Conservation (phyloP, 2,888 invertebrate genomes). For the Unio pictorum region DNA sequence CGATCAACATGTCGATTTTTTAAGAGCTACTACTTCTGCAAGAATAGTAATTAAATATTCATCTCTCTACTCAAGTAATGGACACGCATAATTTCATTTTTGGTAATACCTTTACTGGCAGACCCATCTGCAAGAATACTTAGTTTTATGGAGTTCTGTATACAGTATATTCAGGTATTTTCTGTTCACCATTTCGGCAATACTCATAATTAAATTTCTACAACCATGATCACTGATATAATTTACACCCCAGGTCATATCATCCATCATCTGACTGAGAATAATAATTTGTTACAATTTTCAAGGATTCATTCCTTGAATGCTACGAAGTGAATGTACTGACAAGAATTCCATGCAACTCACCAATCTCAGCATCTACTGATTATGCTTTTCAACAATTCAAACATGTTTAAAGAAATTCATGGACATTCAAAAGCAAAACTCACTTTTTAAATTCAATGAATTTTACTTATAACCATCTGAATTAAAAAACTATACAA, state of each 20-base stretch:
- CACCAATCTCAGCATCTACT: constrained; percentile 1
- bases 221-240: constrained; percentile 15
- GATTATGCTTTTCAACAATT: no score
- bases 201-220: constrained; percentile 7
- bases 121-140: constrained; percentile 16
- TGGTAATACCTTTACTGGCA: constrained; percentile 11
- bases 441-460: no score
- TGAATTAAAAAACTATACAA: no score
- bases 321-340: constrained; percentile 20
- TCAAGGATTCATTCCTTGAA: constrained; percentile 13
- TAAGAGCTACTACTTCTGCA: constrained; percentile 15
- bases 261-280: constrained; percentile 14
- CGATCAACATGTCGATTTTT: constrained; percentile 12
- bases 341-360: constrained; percentile 5
- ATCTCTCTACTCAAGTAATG: constrained; percentile 1
- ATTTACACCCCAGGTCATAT: constrained; percentile 9
- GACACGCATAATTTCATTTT: constrained; percentile 17
- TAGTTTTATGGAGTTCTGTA: constrained; percentile 11
- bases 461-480: no score
- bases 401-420: no score
- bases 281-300: constrained; percentile 13
- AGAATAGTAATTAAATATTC: constrained; percentile 11
- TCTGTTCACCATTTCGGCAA: constrained; percentile 11
- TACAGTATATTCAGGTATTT: constrained; percentile 1
- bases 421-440: no score